phyloP scores from a whole-genome alignment of 2,888 invertebrate species.

The Andricus quercusramuli region DNA sequence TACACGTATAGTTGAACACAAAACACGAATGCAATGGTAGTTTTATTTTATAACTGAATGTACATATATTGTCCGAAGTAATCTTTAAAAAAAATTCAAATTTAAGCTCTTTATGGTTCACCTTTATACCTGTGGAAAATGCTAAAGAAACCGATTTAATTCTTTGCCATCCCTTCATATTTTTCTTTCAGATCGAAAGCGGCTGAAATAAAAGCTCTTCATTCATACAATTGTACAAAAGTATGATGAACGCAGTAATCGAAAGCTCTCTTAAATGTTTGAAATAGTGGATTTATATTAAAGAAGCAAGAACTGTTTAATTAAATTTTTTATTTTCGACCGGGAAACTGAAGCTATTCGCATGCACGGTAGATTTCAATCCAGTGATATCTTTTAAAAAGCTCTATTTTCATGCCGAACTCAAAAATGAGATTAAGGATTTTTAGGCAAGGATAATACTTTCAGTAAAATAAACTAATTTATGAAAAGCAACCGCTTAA shows the following conservation, averaged over 20 bases:
- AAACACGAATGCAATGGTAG: no score
- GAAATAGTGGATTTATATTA: neutral
- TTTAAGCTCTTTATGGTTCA: neutral
- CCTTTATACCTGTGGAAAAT: neutral
- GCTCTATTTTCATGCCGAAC: no score
- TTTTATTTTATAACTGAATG: no score
- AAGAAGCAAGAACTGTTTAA: neutral
- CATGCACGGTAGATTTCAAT: no score
- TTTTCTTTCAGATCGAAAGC: neutral
- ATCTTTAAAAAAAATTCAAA: neutral
- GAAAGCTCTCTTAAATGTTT: neutral
- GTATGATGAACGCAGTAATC: neutral
- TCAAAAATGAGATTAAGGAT: no score
- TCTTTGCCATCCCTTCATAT: neutral
- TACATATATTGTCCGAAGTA: neutral
- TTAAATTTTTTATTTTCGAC: neutral
- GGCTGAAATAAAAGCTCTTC: neutral
- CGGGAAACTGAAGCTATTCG: no score
- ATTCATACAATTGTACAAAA: neutral
- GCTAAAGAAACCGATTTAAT: neutral
- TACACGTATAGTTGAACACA: no score
- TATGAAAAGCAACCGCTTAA: no score
- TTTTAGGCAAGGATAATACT: no score
- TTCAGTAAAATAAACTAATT: no score
- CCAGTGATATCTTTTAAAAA: no score